phyloP scores from a whole-genome alignment of 2,797 vertebrate genomes.

The Propithecus deckenii region DNA sequence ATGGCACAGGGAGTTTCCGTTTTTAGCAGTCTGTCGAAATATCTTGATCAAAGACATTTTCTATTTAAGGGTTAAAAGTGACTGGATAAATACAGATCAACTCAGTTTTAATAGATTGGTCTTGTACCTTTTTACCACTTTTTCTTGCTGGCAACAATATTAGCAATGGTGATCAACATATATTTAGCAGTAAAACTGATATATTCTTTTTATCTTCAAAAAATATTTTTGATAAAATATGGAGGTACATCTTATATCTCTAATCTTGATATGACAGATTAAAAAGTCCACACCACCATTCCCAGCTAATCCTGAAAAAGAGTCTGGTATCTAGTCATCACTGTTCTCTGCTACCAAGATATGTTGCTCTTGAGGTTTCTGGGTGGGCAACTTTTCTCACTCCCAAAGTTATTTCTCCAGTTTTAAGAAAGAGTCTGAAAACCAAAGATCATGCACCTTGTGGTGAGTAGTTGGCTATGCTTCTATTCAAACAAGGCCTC shows the following conservation, averaged over 20 bases:
- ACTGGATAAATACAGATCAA: not conserved
- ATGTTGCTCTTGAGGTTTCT: not conserved
- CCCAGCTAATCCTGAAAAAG: not conserved
- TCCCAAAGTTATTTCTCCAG: not conserved
- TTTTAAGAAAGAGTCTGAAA: not conserved
- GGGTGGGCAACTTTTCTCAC: not conserved
- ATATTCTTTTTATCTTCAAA: not conserved
- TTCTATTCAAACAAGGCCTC: not conserved
- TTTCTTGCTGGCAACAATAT: not conserved
- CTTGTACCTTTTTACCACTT: not conserved
- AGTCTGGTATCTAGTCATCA: not conserved
- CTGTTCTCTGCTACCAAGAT: not conserved
- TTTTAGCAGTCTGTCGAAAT: conserved; percentile 58
- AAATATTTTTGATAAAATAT: not conserved
- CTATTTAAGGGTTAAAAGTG: conserved; percentile 37
- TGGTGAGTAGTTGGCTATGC: not conserved
- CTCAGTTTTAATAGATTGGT: not conserved
- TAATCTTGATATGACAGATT: not conserved
- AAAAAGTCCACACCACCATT: not conserved
- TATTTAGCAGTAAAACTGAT: not conserved
- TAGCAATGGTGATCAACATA: not conserved
- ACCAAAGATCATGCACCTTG: not conserved
- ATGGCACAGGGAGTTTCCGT: conserved; percentile 31
- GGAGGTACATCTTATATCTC: not conserved
- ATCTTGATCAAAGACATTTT: conserved; percentile 43